Evolutionary conservation across 2,113 vertebrate species (phyloP).

Genomic region (Sinosuthora webbiana): DNA sequence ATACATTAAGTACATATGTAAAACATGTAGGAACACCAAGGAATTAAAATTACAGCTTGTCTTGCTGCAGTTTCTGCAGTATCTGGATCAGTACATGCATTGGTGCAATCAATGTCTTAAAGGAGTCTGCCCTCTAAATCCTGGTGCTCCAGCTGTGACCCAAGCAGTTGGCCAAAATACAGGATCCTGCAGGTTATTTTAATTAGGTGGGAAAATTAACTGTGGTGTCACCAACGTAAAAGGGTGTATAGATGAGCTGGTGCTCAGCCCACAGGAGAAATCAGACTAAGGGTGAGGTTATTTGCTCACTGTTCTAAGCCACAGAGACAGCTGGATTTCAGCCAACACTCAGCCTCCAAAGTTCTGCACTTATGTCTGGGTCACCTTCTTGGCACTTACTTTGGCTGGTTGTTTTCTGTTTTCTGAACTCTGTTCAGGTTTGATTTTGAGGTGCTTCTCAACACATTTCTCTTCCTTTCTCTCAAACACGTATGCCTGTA

Average conservation of each 20-base stretch:
- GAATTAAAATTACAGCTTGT: background rate
- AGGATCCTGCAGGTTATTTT: background rate
- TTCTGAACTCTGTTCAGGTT: background rate
- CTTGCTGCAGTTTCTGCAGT: background rate
- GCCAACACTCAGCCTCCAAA: background rate
- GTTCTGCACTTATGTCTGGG: background rate
- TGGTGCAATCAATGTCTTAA: background rate
- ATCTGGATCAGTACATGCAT: background rate
- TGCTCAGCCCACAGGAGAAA: background rate
- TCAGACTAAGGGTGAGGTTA: background rate
- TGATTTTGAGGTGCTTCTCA: background rate
- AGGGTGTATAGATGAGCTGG: background rate
- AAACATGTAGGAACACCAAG: background rate
- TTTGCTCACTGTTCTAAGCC: background rate
- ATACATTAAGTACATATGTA: background rate
- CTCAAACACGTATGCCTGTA: accelerated
- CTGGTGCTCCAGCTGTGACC: background rate
- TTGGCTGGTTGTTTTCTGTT: background rate
- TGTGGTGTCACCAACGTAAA: background rate
- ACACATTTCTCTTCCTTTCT: background rate
- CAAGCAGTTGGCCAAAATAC: background rate
- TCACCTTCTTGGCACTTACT: background rate
- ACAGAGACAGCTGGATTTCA: background rate
- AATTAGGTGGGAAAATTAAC: background rate
- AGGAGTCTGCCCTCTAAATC: background rate